Evolutionary conservation across 2,113 vertebrate genomes (phyloP).

Genomic region (Azemiops feae): DNA sequence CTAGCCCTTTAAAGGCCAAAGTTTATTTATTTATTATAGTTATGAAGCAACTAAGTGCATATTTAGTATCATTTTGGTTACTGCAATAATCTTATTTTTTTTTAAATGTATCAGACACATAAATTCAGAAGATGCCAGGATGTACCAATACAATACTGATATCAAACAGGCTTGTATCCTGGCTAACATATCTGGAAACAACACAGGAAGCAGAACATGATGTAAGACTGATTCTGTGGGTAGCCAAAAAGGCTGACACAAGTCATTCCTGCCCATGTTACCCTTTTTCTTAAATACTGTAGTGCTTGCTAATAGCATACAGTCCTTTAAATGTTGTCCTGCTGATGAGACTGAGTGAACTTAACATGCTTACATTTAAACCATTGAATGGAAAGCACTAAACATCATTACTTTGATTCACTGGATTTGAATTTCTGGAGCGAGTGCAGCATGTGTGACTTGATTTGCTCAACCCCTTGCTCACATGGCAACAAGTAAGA

Average conservation of each 20-base stretch:
- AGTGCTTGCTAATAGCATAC: not conserved
- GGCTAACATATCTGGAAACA: slow-evolving; percentile 47
- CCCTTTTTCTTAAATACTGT: not conserved
- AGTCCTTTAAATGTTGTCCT: slow-evolving; percentile 4
- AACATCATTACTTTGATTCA: slow-evolving; percentile 5
- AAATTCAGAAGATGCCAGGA: slow-evolving; percentile 56
- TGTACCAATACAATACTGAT: slow-evolving; percentile 18
- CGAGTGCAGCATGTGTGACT: not conserved
- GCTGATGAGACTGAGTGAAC: not conserved
- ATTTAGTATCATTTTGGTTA: slow-evolving; percentile 35
- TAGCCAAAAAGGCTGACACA: slow-evolving; percentile 34
- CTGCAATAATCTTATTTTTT: slow-evolving; percentile 34
- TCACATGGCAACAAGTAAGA: not conserved
- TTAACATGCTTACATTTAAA: slow-evolving; percentile 13
- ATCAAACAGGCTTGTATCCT: slow-evolving; percentile 15
- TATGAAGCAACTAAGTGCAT: slow-evolving; percentile 41
- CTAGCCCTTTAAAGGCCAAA: not conserved
- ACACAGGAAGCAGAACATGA: slow-evolving; percentile 36
- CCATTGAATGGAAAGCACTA: not conserved
- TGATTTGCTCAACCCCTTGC: slow-evolving; percentile 10
- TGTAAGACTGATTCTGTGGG: slow-evolving; percentile 11
- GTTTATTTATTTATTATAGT: slow-evolving; percentile 16
- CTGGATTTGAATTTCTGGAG: not conserved
- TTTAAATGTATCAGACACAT: slow-evolving; percentile 21
- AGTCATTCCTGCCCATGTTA: slow-evolving; percentile 2